Conservation (phyloP, 2,113 vertebrate genomes). For the Catharus fuscescens region DNA sequence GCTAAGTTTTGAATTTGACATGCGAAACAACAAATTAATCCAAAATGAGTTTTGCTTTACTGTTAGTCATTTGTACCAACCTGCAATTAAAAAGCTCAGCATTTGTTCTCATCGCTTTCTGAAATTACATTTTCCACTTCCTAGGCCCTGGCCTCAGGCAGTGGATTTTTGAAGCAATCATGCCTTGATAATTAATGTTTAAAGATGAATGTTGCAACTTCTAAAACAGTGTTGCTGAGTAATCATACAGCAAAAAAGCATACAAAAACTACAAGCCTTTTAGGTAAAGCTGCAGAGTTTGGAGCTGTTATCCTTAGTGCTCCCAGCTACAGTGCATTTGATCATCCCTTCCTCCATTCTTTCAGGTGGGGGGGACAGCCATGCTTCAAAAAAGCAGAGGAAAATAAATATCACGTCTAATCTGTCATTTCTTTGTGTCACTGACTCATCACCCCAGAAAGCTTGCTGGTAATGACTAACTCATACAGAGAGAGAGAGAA, state of each 20-base stretch:
- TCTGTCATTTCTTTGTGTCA: background rate
- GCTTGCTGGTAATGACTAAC: background rate
- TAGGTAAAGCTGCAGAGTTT: background rate
- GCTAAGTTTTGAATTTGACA: background rate
- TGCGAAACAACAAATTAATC: background rate
- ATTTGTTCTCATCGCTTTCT: slow-evolving; percentile 39
- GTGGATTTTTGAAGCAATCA: slow-evolving; percentile 54
- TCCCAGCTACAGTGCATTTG: background rate
- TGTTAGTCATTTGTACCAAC: slow-evolving; percentile 58
- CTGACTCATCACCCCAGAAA: background rate
- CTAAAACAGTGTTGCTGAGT: slow-evolving; percentile 1
- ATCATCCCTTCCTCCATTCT: background rate
- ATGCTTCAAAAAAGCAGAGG: background rate
- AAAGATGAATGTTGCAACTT: slow-evolving; percentile 54
- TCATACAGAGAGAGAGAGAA: background rate
- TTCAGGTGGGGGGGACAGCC: background rate
- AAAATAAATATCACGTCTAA: background rate
- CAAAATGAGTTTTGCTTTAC: slow-evolving; percentile 26
- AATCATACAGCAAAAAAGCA: background rate
- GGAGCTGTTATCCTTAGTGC: background rate
- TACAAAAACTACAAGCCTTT: background rate
- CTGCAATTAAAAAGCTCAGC: slow-evolving; percentile 58
- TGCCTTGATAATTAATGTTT: slow-evolving; percentile 54
- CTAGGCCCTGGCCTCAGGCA: slow-evolving; percentile 32
- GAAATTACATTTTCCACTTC: slow-evolving; percentile 62